These are phyloP conservation scores for Flexamia atlantica DNA, from an alignment of 2,888 invertebrate species.

Conservation along the genomic window DNA sequence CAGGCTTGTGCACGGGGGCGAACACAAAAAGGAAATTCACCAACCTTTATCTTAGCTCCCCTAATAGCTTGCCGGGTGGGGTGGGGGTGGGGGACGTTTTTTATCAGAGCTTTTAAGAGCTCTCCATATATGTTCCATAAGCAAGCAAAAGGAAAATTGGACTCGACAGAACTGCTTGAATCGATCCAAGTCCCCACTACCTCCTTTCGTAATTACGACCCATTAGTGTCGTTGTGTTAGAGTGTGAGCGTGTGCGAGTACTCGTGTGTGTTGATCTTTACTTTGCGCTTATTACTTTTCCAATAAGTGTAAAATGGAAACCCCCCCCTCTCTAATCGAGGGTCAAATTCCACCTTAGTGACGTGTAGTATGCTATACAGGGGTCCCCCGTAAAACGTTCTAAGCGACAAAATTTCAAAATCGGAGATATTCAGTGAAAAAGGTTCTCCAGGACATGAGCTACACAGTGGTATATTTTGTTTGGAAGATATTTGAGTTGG, in stretches of 20 bases:
- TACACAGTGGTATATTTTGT: too few relatives aligned
- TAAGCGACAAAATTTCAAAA: too few relatives aligned
- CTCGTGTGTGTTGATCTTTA: conserved; percentile 50
- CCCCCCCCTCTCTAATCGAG: not conserved
- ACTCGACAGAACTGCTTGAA: conserved; percentile 49
- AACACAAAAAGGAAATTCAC: conserved; percentile 56
- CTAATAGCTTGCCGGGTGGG: conserved; percentile 50
- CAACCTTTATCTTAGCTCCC: conserved; percentile 59
- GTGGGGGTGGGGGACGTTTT: conserved; percentile 50
- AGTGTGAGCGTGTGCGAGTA: conserved; percentile 43
- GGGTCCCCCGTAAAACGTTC: too few relatives aligned
- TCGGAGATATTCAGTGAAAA: too few relatives aligned
- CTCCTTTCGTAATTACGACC: conserved; percentile 34
- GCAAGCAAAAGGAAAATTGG: conserved; percentile 61
- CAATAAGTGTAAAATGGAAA: conserved; percentile 43
- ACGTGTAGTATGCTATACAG: too few relatives aligned
- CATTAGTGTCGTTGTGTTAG: conserved; percentile 21
- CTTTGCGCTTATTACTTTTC: conserved; percentile 44
- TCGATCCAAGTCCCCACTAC: conserved; percentile 46
- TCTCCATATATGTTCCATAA: conserved; percentile 63
- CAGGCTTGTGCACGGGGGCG: conserved; percentile 50
- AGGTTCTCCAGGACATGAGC: too few relatives aligned
- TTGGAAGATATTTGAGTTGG: too few relatives aligned
- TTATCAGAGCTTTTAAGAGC: conserved; percentile 63
- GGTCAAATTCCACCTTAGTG: not conserved